Evolutionary conservation across 2,113 vertebrate species (phyloP).

Genomic region (Nannospalax galili): DNA sequence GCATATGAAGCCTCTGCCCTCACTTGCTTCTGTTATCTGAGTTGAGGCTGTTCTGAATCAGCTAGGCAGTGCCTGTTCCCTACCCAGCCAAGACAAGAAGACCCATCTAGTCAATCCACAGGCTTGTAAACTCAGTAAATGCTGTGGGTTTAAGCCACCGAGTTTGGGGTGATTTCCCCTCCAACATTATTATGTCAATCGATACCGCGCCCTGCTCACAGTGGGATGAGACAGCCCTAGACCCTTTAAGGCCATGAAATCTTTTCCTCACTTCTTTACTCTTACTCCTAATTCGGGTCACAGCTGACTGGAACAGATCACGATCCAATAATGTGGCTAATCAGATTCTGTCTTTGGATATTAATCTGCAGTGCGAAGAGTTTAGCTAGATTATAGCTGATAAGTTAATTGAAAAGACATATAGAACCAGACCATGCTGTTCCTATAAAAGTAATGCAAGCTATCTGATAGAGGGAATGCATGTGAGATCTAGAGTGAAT

Average conservation of each 20-base stretch:
- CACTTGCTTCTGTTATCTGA: background rate
- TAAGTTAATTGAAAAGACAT: background rate
- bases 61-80: background rate
- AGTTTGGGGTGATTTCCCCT: background rate
- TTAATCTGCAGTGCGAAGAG: background rate
- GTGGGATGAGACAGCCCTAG: background rate
- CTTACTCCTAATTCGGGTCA: background rate
- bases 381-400: background rate
- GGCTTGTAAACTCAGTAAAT: background rate
- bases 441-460: background rate
- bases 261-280: background rate
- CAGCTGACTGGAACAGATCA: background rate
- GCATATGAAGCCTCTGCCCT: background rate
- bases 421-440: background rate
- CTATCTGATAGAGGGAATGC: background rate
- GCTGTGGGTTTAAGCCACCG: background rate
- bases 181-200: background rate
- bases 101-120: background rate
- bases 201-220: background rate
- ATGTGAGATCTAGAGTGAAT: background rate
- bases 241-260: background rate
- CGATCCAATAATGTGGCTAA: background rate
- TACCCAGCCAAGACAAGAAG: background rate
- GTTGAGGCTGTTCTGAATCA: background rate
- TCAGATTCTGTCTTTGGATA: constrained; percentile 28